Conservation (phyloP, 1,140 invertebrate genomes). For the Drosophila aff. region DNA sequence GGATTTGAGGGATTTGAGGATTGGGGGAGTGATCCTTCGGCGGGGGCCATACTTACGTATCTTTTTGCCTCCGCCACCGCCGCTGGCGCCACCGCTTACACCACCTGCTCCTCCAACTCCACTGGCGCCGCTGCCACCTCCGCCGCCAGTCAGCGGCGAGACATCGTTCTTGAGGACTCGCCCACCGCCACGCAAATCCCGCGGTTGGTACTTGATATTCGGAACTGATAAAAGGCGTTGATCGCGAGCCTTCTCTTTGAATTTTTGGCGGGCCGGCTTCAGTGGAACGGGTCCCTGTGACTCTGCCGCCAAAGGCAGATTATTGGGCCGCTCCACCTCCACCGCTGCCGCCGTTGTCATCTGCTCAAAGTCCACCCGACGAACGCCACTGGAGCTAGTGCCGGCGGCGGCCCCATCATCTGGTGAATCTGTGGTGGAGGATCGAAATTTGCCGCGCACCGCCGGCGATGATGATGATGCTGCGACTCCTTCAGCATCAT, state of each 20-base stretch:
- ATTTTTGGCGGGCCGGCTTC: constrained; percentile 87
- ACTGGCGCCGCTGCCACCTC: background rate
- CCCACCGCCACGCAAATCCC: constrained; percentile 66
- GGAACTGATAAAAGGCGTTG: constrained; percentile 91
- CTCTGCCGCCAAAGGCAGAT: constrained; percentile 62
- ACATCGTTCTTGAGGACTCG: constrained; percentile 72
- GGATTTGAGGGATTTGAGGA: background rate
- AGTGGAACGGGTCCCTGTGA: constrained; percentile 82
- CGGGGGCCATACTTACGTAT: constrained; percentile 91
- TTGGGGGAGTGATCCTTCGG: constrained; percentile 16
- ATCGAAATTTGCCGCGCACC: constrained; percentile 43
- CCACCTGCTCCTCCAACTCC: constrained; percentile 12
- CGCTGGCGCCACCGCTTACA: constrained; percentile 6
- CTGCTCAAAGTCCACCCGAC: constrained; percentile 54
- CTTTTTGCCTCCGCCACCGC: constrained; percentile 87
- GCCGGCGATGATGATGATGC: constrained; percentile 14
- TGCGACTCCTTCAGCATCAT: constrained; percentile 23
- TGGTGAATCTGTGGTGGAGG: constrained; percentile 49
- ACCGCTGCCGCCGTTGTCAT: constrained; percentile 5
- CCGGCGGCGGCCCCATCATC: constrained; percentile 11
- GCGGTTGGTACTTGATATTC: constrained; percentile 88
- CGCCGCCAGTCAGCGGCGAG: constrained; percentile 87
- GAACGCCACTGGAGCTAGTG: constrained; percentile 2
- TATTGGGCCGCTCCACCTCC: constrained; percentile 65
- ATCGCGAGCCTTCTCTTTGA: constrained; percentile 87